These are phyloP conservation scores for Trematomus loennbergii DNA, from an alignment of 2,113 vertebrate species.

Conservation along the genomic window DNA sequence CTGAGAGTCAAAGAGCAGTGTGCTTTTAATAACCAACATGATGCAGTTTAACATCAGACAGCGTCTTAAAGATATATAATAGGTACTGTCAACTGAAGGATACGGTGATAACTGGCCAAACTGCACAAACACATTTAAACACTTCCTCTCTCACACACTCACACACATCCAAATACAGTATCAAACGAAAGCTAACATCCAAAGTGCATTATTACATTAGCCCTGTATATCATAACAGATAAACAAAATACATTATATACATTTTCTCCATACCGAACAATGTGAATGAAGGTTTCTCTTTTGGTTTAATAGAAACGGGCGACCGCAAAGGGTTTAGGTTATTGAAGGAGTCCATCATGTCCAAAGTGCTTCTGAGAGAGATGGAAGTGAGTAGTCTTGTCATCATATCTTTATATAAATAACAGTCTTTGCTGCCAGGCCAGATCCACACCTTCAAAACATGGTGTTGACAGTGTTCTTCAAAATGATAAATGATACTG, in stretches of 20 bases:
- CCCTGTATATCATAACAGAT: conserved; percentile 75
- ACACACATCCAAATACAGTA: conserved; percentile 26
- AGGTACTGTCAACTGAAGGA: conserved; percentile 37
- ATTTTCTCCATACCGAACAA: conserved; percentile 62
- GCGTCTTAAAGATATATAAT: conserved; percentile 32
- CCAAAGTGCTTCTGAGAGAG: conserved; percentile 83
- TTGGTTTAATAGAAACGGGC: conserved; percentile 41
- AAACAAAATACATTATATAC: conserved; percentile 64
- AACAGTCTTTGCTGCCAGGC: conserved; percentile 65
- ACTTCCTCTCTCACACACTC: conserved; percentile 13
- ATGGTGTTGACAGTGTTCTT: conserved; percentile 51
- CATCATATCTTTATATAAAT: conserved; percentile 80
- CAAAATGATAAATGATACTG: conserved; percentile 29
- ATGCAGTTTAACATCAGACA: conserved; percentile 53
- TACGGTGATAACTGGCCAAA: conserved; percentile 64
- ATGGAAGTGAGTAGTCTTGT: conserved; percentile 77
- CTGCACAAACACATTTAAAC: conserved; percentile 49
- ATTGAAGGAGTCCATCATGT: conserved; percentile 46
- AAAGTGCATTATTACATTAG: conserved; percentile 81
- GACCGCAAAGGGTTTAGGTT: conserved; percentile 29
- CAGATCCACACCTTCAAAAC: conserved; percentile 44
- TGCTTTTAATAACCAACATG: conserved; percentile 61
- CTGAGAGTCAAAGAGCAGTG: conserved; percentile 50
- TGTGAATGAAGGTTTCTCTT: conserved; percentile 47
- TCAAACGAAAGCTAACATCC: conserved; percentile 69